Base-by-base conservation (phyloP, 92 coral and sea anemone species). In the Palythoa grandiflora region DNA sequence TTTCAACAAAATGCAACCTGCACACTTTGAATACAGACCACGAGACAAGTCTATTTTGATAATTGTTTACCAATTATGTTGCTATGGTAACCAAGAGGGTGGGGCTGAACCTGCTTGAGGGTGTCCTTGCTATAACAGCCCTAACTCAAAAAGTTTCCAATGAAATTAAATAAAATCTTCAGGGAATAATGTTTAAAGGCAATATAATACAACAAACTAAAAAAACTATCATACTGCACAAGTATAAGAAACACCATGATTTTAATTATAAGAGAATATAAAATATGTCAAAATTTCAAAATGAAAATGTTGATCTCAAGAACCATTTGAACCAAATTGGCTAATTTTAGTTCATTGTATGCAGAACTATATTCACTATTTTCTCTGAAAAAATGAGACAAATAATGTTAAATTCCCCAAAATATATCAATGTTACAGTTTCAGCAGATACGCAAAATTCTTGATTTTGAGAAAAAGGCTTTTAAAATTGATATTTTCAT, bases 401-500 rank as follows among this genome's bases (percentile, higher is more conserved):
- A 79, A 79, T 55, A 17, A 17, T 50, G 47, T 28, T 21, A 55
- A 79, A 54, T 79, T 48, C 84, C 71, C 84, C 1, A 40, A 55
- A 79, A 79, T 37, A 20, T 53, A 79, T 17, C 68, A 48, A 44
- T 66, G 39, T 48, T 54, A 44, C 39, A 44, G 63, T 51, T 50
- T 38, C 20, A 79, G 70, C 35, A 54, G 84, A 50, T 44, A 60
- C 40, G 72, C 79, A 84, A 28, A 36, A 70, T 71, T 68, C 47
- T 38, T 75, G 50, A 78, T 87, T 77, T 55, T 87, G 90, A 87
- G 90, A 68, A 86, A 86, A 86, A 75, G 40, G 68, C 44, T 52
- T 68, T 78, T 59, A 35, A 87, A 87, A 65, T 80, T 88, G 14
- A 48, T 21, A 66, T 53, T 80, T 28, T 28, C 39, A 10, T 40